Conservation (phyloP, 2,888 invertebrate genomes). For the Anarsia innoxiella region DNA sequence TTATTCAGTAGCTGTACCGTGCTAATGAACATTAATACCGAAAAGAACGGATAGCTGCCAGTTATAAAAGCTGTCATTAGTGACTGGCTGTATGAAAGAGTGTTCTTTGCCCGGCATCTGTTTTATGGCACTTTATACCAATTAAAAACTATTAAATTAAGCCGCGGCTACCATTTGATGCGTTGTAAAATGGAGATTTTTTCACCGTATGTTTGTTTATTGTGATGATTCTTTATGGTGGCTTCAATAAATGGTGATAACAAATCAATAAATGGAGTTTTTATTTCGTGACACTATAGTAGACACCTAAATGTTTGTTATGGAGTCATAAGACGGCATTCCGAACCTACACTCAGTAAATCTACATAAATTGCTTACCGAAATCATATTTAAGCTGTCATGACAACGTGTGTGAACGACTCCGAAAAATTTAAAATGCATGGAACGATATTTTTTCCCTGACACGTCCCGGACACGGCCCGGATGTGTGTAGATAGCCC, state of each 20-base stretch:
- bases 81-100: slow-evolving; percentile 48
- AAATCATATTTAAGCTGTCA: no score
- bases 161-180: slow-evolving; percentile 64
- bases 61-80: slow-evolving; percentile 51
- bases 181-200: slow-evolving; percentile 48
- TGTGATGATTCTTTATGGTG: slow-evolving; percentile 59
- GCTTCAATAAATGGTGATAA: slow-evolving; percentile 38
- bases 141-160: slow-evolving; percentile 72
- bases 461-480: no score
- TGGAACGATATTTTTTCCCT: no score
- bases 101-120: slow-evolving; percentile 37
- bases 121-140: slow-evolving; percentile 66
- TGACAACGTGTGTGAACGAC: no score
- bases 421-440: no score
- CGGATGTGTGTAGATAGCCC: no score
- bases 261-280: slow-evolving; percentile 33
- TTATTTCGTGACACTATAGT: slow-evolving; percentile 20
- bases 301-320: slow-evolving; percentile 11
- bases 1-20: slow-evolving; percentile 68
- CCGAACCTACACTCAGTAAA: no score
- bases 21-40: slow-evolving; percentile 69
- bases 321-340: no score
- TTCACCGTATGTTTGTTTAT: slow-evolving; percentile 64
- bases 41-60: slow-evolving; percentile 45
- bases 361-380: no score